A percentile compares a stretch with the other conserved stretches of the same genome.
Evolutionary conservation across 2,797 vertebrate genomes (phyloP).

Genomic region (Gallirallus australis): DNA sequence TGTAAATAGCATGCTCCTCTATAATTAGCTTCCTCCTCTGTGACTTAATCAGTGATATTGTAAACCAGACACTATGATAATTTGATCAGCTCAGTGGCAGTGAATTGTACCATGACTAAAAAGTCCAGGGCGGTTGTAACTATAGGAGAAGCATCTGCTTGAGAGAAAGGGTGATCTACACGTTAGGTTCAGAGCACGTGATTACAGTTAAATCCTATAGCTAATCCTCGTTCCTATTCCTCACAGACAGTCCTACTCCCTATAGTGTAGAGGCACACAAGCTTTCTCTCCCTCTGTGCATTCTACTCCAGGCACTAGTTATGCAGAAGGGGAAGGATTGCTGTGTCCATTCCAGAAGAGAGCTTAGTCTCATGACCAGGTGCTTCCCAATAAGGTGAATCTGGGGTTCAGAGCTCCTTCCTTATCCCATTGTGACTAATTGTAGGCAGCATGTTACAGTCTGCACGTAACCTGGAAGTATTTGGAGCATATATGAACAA

Average conservation of each 20-base stretch:
- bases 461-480: not conserved
- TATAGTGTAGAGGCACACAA: fast-evolving
- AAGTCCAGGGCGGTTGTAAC: constrained; percentile 20
- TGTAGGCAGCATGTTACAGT: not conserved
- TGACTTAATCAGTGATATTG: constrained; percentile 72
- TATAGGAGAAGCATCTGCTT: constrained; percentile 39
- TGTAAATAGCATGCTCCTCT: constrained; percentile 63
- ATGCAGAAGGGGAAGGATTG: not conserved
- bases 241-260: not conserved
- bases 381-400: not conserved
- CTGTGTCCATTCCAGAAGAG: not conserved
- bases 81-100: constrained; percentile 65
- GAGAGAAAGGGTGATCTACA: not conserved
- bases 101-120: constrained; percentile 57
- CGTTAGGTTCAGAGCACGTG: not conserved
- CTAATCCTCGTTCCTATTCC: not conserved
- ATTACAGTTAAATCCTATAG: not conserved
- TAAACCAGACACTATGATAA: constrained; percentile 63
- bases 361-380: not conserved
- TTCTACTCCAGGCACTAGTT: not conserved
- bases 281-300: not conserved
- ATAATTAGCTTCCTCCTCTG: constrained; percentile 71
- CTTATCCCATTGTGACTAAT: not conserved
- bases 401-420: not conserved
- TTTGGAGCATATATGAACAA: not conserved